Evolutionary conservation across 1,140 invertebrate species (phyloP), one percentile per base, ranked within the genome.

Genomic region (Drosophila prosaltans): DNA sequence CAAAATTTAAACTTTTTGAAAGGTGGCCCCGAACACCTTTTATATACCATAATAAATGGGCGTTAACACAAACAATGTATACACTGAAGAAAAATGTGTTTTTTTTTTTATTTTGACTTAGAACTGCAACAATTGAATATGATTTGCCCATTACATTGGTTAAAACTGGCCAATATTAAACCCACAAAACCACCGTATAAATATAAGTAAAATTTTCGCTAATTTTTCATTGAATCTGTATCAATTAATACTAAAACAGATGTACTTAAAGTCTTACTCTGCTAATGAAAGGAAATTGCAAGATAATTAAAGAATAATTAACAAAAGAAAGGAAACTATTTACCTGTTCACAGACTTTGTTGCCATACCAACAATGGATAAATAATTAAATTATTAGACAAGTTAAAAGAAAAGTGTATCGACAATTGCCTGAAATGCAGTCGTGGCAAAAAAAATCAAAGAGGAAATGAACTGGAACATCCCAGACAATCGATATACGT

Each of bases 181-280:
- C 57, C 70, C 74, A 90, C 82, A 32, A 83, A 90, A 0, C 85
- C 82, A 0, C 85, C 85, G n/a, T 55, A 74, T 66, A 61, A 86
- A 81, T 26, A 83, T 81, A 8, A 83, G 32, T 16, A 90, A 51
- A 10, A 64, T 76, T 71, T 69, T 66, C n/a, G 68, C 76, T 32
- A 66, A 86, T 10, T 62, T 80, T 3, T 9, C 40, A 58, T 83
- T 75, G 7, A 80, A 77, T 0, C 41, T 16, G 63, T 65, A 64
- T 82, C 85, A 90, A 26, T 71, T 68, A 36, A 67, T 82, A 28
- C 64, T 40, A 63, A 81, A 90, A 1, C 82, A 26, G 72, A 76
- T 2, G 62, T 76, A 3, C 69, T 32, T 3, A 90, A 43, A 0
- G 77, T 82, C 48, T 83, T 85, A 43, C 80, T 90, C 80, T 90